phyloP scores from a whole-genome alignment of 2,113 vertebrate species.

The Hydropotes inermis region DNA sequence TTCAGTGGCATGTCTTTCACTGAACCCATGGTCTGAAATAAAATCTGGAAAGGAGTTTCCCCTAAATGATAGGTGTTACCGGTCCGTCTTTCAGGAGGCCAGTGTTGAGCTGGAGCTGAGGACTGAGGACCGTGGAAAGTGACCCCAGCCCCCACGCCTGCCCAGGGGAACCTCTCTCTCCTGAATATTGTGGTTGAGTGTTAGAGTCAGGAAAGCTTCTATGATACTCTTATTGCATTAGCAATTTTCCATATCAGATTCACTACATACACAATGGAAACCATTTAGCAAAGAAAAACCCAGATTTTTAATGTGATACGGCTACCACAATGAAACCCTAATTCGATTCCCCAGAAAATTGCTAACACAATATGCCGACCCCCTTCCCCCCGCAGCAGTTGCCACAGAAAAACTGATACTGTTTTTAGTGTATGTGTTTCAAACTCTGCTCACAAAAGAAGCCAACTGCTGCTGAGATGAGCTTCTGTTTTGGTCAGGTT shows the following conservation, averaged over 20 bases:
- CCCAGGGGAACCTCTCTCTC: background rate
- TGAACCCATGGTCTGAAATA: background rate
- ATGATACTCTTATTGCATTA: slow-evolving; percentile 75
- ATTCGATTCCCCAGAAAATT: slow-evolving; percentile 62
- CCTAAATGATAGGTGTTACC: background rate
- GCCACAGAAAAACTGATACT: slow-evolving; percentile 13
- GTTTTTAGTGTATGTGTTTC: background rate
- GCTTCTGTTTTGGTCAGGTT: background rate
- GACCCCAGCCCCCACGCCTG: background rate
- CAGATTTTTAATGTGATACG: slow-evolving; percentile 67
- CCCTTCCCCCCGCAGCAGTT: background rate
- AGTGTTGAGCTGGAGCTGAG: background rate
- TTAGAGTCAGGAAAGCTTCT: slow-evolving; percentile 66
- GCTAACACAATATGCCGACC: slow-evolving; percentile 17
- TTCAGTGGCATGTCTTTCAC: background rate
- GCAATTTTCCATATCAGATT: slow-evolving; percentile 73
- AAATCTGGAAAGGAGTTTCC: background rate
- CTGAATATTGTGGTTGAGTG: slow-evolving; percentile 43
- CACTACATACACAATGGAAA: slow-evolving; percentile 68
- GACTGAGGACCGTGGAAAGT: background rate
- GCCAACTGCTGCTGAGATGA: background rate
- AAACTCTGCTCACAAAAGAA: background rate
- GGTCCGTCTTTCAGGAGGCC: background rate
- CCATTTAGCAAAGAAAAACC: slow-evolving; percentile 71
- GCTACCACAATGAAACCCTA: slow-evolving; percentile 67